phyloP scores from a whole-genome alignment of 2,797 vertebrate genomes.

The Tapirus indicus region DNA sequence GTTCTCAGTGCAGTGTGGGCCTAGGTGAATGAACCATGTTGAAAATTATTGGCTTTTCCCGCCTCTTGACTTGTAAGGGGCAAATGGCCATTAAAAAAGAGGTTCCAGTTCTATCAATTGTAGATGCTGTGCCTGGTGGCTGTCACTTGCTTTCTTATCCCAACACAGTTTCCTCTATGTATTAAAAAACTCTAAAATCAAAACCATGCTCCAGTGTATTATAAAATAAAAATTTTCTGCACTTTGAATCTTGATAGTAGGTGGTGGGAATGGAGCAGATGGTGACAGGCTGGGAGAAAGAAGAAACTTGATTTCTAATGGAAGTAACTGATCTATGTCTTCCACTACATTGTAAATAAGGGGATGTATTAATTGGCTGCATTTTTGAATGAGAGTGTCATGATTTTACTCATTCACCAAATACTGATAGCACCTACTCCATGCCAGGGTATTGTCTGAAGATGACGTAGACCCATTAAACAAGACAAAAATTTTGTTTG shows the following conservation, averaged over 20 bases:
- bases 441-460: neutral
- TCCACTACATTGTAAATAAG: neutral
- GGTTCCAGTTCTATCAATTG: neutral
- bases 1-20: neutral
- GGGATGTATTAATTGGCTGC: neutral
- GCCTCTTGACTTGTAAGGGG: neutral
- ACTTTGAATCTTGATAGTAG: neutral
- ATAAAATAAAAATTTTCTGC: neutral
- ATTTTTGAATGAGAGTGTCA: neutral
- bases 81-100: neutral
- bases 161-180: neutral
- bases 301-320: neutral
- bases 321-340: neutral
- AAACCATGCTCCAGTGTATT: neutral
- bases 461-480: neutral
- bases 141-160: neutral
- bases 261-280: neutral
- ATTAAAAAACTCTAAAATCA: neutral
- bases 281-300: neutral
- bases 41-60: neutral
- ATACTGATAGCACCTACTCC: neutral
- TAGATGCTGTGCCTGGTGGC: neutral
- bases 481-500: neutral
- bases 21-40: neutral
- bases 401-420: neutral